These are phyloP conservation scores for Crepidodera aurea DNA, from an alignment of 2,888 invertebrate genomes.

Conservation along the genomic window DNA sequence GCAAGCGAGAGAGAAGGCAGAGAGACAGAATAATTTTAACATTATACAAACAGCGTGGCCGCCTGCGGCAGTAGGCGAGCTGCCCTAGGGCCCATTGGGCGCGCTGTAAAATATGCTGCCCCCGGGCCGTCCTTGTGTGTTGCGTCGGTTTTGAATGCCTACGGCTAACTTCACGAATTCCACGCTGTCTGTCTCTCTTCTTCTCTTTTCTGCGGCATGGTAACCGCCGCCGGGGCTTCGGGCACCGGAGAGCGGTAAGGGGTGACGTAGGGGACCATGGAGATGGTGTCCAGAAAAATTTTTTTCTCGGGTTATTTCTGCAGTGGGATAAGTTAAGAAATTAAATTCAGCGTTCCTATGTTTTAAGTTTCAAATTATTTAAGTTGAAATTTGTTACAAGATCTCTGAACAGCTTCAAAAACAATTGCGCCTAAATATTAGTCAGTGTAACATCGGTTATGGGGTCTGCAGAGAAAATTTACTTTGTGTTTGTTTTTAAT, in stretches of 20 bases:
- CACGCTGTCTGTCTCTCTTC: conserved; percentile 44
- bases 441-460: too few species aligned
- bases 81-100: conserved; percentile 53
- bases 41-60: conserved; percentile 60
- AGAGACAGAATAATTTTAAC: conserved; percentile 39
- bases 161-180: conserved; percentile 54
- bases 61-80: conserved; percentile 58
- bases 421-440: too few species aligned
- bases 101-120: conserved; percentile 59
- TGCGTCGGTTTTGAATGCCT: conserved; percentile 53
- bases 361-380: too few species aligned
- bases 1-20: neutral
- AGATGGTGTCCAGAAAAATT: neutral
- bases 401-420: too few species aligned
- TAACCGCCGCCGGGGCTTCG: neutral
- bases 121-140: conserved; percentile 55
- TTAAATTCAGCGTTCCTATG: too few species aligned
- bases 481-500: too few species aligned
- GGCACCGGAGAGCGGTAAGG: neutral
- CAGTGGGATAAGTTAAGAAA: too few species aligned
- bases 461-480: too few species aligned
- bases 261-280: neutral
- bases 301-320: too few species aligned
- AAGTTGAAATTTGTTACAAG: too few species aligned
- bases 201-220: conserved; percentile 10